Base-by-base conservation (phyloP, 1,140 invertebrate species). In the Zaprionus africanus region DNA sequence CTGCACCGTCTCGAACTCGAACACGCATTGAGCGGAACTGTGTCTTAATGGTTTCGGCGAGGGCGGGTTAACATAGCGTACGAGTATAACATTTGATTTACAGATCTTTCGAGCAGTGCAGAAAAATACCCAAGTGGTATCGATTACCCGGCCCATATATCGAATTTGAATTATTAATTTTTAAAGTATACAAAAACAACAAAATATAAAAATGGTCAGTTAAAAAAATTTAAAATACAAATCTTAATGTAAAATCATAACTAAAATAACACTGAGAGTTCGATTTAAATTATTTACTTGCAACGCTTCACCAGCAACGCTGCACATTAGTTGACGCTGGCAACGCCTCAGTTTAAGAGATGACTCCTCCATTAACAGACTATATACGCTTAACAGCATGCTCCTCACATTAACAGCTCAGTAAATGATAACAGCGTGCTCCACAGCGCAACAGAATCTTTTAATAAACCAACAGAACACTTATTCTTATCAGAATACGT, bases 11-110 rank as follows among this genome's bases (percentile, higher is more conserved):
- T 9, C 65, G 31, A 9, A 62, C 51, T 43, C 46, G 12, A 43
- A 7, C 12, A 28, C 19, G 19, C n/a, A 49, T 49, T 49, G 58
- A 41, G 38, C 41, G 49, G n/a, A 69, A 74, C 71, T 69, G 31
- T 53, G 38, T 17, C 51, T 46, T 31, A 60, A 51, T n/a, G 22
- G 12, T 3, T 31, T 17, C 1, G 49, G 49, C n/a, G n/a, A 62
- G 17, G 49, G 59, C 6, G 34, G 31, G 22, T 13, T 53, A 24
- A 6, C 66, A 41, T 43, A 31, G 11, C 26, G 31, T 5, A 28
- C 59, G 49, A 61, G n/a, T 4, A 31, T 59, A 67, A 36, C 67
- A 46, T 38, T 5, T n/a, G 13, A 22, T 60, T 60, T 28, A 46
- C 58, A 60, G 13, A 46, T 24, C 34, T 11, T 13, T 53, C 19